Base-by-base conservation (phyloP, 2,888 invertebrate species). In the Synanthedon vespiformis region DNA sequence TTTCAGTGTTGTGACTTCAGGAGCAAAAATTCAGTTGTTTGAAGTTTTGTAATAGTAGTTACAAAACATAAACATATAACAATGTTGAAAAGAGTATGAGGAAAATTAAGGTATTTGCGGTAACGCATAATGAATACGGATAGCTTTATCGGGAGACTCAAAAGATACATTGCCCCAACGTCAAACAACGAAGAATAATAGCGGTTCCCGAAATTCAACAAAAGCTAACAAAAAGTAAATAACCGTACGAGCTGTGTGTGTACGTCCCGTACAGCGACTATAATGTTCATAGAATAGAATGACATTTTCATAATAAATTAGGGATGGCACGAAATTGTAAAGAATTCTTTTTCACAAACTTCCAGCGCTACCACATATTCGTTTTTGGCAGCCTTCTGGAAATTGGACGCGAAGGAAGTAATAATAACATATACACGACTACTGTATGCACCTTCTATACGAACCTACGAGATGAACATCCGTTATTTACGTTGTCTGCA, bases 381-480 rank as follows among this genome's bases (percentile, higher is more conserved):
- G 53, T 50, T 60, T 58, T 61, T 61, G 67, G 57, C 64, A 70
- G 61, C 61, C 65, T 65, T 69, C 61, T 64, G 59, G 57, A 62
- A 65, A 34, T 10, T 34, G 34, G 34, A 68, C 68, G 65, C 54
- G 57, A 59, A 51, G 61, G 60, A 63, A 61, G 63, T 58, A 58
- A 63, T 56, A 51, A 52, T 51, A 56, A 56, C 57, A 61, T 63
- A 61, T 56, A 65, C 53, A 57, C 55, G 56, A 56, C 57, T 58
- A 50, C 51, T 52, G 40, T 62, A 57, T 58, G 57, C 55, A 55
- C 61, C 58, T 61, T 13, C 58, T 55, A 57, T 27, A 27, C 58
- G 63, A 64, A 68, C 68, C 64, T 63, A 61, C 60, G 61, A 65
- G 59, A 69, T n/a, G 14, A 40, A 53, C 51, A 54, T 51, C 53